Percentiles rank a stretch among this genome's conserved stretches.
phyloP scores from a whole-genome alignment of 2,113 vertebrate species.

The Syrmaticus mikado region DNA sequence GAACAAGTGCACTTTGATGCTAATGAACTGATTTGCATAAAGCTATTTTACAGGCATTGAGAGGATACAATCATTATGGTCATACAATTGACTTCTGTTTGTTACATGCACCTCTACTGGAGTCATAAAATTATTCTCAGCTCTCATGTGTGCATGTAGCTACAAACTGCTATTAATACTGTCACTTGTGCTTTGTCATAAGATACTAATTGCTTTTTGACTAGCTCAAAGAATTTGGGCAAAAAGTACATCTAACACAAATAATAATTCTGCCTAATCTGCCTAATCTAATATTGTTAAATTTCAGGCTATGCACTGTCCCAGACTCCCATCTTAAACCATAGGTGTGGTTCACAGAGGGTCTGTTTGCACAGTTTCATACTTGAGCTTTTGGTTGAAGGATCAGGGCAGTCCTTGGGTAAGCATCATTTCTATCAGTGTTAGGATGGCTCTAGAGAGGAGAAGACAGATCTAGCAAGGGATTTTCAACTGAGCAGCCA shows the following conservation, averaged over 20 bases:
- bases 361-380: not conserved
- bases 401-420: not conserved
- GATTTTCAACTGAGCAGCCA: not conserved
- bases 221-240: slow-evolving; percentile 69
- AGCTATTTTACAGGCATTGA: slow-evolving; percentile 76
- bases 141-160: slow-evolving; percentile 67
- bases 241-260: slow-evolving; percentile 60
- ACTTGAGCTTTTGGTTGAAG: not conserved
- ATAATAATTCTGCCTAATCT: slow-evolving; percentile 1
- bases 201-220: slow-evolving; percentile 86
- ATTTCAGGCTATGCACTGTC: not conserved
- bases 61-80: slow-evolving; percentile 70
- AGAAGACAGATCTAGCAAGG: not conserved
- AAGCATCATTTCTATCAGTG: fast-evolving
- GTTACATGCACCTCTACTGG: slow-evolving; percentile 68
- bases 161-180: slow-evolving; percentile 69
- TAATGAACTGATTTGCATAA: slow-evolving; percentile 75
- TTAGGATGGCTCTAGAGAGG: fast-evolving
- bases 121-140: slow-evolving; percentile 75
- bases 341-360: not conserved
- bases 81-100: slow-evolving; percentile 82
- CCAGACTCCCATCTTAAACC: fast-evolving
- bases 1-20: slow-evolving; percentile 59
- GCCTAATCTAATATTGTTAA: fast-evolving
- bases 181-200: slow-evolving; percentile 79